Percentiles rank a stretch among this genome's conserved stretches.
Conservation (phyloP, 37 sponge, comb jelly and placozoan species). For the Lycopodina hypogea region DNA sequence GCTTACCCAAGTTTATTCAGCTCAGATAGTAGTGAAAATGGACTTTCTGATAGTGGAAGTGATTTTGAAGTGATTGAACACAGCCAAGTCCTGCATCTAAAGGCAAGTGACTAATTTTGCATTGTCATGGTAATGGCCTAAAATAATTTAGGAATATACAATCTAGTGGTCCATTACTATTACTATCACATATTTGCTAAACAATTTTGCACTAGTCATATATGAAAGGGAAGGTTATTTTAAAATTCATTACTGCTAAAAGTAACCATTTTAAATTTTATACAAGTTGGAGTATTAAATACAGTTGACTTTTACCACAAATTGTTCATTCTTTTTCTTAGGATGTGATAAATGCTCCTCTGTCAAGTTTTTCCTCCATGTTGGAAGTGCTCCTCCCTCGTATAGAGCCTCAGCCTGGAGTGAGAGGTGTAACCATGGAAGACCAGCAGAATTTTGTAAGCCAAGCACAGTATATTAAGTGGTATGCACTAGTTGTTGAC, state of each 20-base stretch:
- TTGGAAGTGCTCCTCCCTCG: conserved; percentile 80
- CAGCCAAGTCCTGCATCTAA: conserved; percentile 33
- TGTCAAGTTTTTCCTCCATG: conserved; percentile 47
- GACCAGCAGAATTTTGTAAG: conserved; percentile 80
- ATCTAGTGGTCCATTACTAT: no score
- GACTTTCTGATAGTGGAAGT: conserved; percentile 33
- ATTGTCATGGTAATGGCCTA: background rate
- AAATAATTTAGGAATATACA: background rate
- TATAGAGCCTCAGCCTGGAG: conserved; percentile 48
- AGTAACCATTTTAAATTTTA: no score
- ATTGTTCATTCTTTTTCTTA: no score
- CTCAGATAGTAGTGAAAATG: conserved; percentile 42
- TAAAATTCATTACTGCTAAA: no score
- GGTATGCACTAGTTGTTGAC: no score
- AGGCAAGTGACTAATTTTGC: conserved; percentile 23
- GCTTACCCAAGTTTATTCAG: conserved; percentile 47
- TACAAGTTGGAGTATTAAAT: no score
- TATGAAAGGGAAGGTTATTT: no score
- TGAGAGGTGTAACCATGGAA: conserved; percentile 45
- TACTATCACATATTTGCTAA: no score
- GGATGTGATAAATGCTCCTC: conserved; percentile 63
- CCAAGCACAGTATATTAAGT: no score
- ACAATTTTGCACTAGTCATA: no score
- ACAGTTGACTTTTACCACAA: no score
- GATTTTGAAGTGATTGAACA: conserved; percentile 22